These are phyloP conservation scores for Syngnathoides biaculeatus DNA, from an alignment of 2,113 vertebrate species.

Conservation along the genomic window DNA sequence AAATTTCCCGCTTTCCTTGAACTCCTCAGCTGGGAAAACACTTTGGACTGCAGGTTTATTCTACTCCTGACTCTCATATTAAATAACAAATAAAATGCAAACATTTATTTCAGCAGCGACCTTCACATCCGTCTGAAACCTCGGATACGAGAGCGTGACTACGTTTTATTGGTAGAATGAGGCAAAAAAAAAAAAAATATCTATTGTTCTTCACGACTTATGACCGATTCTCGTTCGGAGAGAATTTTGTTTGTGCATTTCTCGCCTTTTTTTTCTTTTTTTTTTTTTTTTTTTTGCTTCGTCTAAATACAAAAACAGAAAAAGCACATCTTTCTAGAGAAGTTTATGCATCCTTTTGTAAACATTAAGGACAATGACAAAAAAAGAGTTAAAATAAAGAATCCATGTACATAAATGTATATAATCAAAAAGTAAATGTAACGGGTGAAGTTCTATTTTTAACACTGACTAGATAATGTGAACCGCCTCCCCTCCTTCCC, in stretches of 20 bases:
- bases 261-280: constrained; percentile 40
- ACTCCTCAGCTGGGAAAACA: background rate
- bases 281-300: constrained; percentile 54
- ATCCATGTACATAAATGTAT: constrained; percentile 78
- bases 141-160: background rate
- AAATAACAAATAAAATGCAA: background rate
- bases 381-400: constrained; percentile 61
- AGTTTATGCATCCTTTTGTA: constrained; percentile 78
- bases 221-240: constrained; percentile 10
- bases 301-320: constrained; percentile 61
- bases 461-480: constrained; percentile 84
- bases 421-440: constrained; percentile 78
- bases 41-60: background rate
- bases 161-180: background rate
- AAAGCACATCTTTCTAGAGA: constrained; percentile 81
- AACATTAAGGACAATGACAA: constrained; percentile 72
- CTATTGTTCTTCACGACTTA: background rate
- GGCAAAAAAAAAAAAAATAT: background rate
- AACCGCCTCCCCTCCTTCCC: constrained; percentile 50
- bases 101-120: background rate
- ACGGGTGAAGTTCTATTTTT: constrained; percentile 83
- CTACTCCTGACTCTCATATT: background rate
- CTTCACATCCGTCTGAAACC: background rate
- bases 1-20: too few relatives aligned
- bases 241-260: constrained; percentile 29